Evolutionary conservation across 2,888 invertebrate genomes (phyloP), one percentile per base, ranked within the genome.

Genomic region (Eilema depressum): DNA sequence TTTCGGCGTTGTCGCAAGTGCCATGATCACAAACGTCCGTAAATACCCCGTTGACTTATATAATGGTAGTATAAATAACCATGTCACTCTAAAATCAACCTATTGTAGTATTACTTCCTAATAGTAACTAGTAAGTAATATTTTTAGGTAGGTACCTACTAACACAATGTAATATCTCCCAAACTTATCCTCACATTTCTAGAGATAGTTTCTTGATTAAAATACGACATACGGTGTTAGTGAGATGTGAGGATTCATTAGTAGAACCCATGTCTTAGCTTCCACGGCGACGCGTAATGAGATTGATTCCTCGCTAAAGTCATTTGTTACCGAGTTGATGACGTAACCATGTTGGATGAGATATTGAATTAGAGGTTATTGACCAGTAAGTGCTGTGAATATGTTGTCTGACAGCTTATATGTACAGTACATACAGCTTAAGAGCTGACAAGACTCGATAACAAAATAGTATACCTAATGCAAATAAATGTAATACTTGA

Each of bases 231-330:
- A 53, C 7, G 23, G 10, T n/a, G 25, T 17, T 26, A 62, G 17
- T 23, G 11, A 63, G 28, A n/a, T 62, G 64, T 56, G 60, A 33
- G 37, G 60, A 68, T 71, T 71, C 71, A 71, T 71, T 71, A 71
- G 68, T 26, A 23, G 23, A 56, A 71, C 71, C 68, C 63, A 64
- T 68, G 67, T 68, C 71, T 64, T 68, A 60, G 64, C 64, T 61
- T 59, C 20, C 10, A 63, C 23, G 25, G 63, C 53, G 20, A 23
- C 25, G 20, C 60, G 37, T 68, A 64, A 71, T 71, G 71, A 63
- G 71, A 71, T 71, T 68, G 68, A 71, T 71, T 68, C 64, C 56
- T 57, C 68, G 65, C 71, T 56, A 68, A 68, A 68, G 63, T 61
- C 61, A 37, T 71, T 71, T 68, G 68, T 71, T 71, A 60, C 59